Conservation (phyloP, 2,113 vertebrate species). For the Atlantisia rogersi region DNA sequence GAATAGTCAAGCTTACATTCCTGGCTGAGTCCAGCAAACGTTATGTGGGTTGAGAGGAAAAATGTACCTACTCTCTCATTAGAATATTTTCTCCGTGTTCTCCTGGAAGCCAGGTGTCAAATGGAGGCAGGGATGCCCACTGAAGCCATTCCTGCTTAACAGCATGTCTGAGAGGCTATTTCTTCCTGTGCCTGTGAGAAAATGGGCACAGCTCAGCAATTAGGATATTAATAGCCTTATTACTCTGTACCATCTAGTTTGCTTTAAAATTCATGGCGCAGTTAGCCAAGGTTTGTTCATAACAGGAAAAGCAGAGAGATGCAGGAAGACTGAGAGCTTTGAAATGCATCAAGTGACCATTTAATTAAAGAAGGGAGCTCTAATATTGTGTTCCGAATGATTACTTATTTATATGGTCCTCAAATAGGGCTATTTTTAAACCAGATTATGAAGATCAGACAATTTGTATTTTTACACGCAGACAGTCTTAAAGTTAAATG, state of each 20-base stretch:
- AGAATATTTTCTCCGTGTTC: not conserved
- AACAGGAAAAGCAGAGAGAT: constrained; percentile 28
- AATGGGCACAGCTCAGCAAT: not conserved
- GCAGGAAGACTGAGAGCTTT: constrained; percentile 48
- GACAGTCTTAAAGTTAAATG: constrained; percentile 21
- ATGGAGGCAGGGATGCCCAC: not conserved
- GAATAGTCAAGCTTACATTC: constrained; percentile 16
- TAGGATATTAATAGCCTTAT: constrained; percentile 47
- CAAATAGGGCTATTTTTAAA: constrained; percentile 57
- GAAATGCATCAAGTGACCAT: constrained; percentile 46
- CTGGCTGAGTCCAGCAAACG: not conserved
- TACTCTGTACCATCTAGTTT: not conserved
- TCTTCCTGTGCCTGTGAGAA: not conserved
- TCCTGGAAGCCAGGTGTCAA: not conserved
- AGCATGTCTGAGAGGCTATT: not conserved
- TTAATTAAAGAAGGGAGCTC: constrained; percentile 56
- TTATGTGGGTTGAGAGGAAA: not conserved
- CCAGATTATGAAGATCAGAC: constrained; percentile 3
- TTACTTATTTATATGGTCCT: constrained; percentile 57
- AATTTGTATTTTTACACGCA: constrained; percentile 3
- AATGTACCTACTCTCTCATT: not conserved
- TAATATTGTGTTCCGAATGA: constrained; percentile 50
- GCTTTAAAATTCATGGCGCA: constrained; percentile 50
- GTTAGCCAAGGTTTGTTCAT: constrained; percentile 17
- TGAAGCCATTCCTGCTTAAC: not conserved